Percentiles rank a stretch among this genome's conserved stretches.
Evolutionary conservation across 2,113 vertebrate species (phyloP).

Genomic region (Entomyzon cyanotis): DNA sequence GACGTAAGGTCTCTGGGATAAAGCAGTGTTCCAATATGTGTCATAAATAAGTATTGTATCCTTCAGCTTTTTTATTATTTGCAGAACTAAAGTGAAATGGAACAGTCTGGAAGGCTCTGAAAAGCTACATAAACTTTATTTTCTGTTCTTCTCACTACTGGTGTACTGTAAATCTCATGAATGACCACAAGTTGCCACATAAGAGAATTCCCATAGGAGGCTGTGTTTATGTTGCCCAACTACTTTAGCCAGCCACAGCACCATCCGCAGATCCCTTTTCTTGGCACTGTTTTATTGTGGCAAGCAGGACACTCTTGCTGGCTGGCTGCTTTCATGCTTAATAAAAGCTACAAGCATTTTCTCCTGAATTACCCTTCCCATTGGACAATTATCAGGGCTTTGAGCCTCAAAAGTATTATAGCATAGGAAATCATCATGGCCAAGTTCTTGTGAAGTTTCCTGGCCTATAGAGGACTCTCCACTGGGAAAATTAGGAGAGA

Average conservation of each 20-base stretch:
- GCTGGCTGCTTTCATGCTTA: background rate
- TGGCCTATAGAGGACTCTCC: conserved; percentile 18
- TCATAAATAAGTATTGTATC: background rate
- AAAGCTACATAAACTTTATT: background rate
- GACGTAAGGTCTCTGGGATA: background rate
- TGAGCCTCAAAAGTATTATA: background rate
- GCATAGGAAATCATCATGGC: background rate
- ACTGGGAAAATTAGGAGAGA: background rate
- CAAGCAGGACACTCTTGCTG: background rate
- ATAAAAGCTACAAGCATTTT: background rate
- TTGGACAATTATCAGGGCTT: background rate
- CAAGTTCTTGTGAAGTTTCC: conserved; percentile 18
- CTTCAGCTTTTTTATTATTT: background rate
- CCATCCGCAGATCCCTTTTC: background rate
- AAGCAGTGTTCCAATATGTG: background rate
- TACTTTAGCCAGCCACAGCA: background rate
- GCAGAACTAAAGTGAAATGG: background rate
- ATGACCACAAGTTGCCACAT: background rate
- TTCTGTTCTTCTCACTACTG: background rate
- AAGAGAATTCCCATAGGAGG: background rate
- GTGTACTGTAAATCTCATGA: background rate
- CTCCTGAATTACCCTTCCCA: background rate
- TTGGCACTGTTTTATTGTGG: background rate
- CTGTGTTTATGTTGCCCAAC: background rate
- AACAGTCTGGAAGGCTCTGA: background rate